Base-by-base conservation (phyloP, 2,797 vertebrate genomes). In the Ispidina picta region DNA sequence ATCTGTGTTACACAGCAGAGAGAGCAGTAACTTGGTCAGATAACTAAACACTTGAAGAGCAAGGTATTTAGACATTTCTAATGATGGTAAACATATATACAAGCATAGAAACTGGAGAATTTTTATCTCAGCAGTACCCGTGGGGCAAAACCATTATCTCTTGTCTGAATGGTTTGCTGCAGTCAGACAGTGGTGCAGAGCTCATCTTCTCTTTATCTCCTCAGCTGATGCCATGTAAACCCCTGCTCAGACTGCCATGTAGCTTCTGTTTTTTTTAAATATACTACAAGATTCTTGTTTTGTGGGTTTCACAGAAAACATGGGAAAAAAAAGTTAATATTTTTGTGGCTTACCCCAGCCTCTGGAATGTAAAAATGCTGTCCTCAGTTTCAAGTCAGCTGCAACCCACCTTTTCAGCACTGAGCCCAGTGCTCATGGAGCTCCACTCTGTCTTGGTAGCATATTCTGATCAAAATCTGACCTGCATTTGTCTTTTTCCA, bases 401-500 rank as follows among this genome's bases (percentile, higher is more conserved):
- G 43, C 22, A 88, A 22, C 15, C 33, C 23, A 26, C 20, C 33
- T 75, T 72, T 86, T 56, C 44, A 82, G 37, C 56, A 48, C 2
- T 35, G 9, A 9, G 20, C 44, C 44, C 41, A 43, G 3, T 82
- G 81, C 63, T 59, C 19, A 17, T 41, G 15, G 39, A 76, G 29
- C 21, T 83, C 51, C 19, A 5, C 80, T 37, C 63, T 74, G 31
- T 74, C 35, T 75, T 49, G 62, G 26, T 31, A 39, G 16, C 43
- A 41, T 31, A 17, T 28, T 28, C 15, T 46, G 46, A 65, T 93
- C 43, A 46, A 54, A 66, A 39, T 83, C 68, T 95, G 25, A 88
- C 71, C 37, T 2, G 16, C n/a, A 16, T 94, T 78, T 94, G 13
- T 83, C 31, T 95, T 92, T 77, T 88, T 97, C 44, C 95, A 99